These are phyloP conservation scores for Laterallus jamaicensis DNA, from an alignment of 2,113 vertebrate genomes.

Conservation along the genomic window DNA sequence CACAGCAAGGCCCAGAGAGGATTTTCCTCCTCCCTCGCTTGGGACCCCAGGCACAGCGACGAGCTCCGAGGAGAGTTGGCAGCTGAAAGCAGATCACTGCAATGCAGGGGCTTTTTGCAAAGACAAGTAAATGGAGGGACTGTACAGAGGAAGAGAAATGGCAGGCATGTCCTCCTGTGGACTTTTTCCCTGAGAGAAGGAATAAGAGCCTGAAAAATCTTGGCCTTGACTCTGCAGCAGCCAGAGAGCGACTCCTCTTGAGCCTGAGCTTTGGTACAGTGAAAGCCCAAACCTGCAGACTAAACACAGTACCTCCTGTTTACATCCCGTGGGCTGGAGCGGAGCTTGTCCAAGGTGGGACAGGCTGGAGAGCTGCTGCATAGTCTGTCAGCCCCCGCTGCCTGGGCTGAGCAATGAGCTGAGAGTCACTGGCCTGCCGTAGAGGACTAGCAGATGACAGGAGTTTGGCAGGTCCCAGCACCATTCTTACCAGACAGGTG, in stretches of 20 bases:
- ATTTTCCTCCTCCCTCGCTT: neutral
- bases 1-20: neutral
- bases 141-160: neutral
- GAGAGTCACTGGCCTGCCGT: neutral
- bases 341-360: neutral
- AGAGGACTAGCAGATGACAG: neutral
- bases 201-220: neutral
- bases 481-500: slow-evolving; percentile 35
- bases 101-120: neutral
- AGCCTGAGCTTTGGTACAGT: neutral
- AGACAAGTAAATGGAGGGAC: neutral
- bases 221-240: neutral
- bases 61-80: neutral
- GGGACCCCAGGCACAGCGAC: neutral
- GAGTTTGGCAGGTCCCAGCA: slow-evolving; percentile 22
- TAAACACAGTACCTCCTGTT: slow-evolving; percentile 61
- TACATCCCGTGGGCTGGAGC: slow-evolving; percentile 12
- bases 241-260: neutral
- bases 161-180: neutral
- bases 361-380: neutral
- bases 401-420: neutral
- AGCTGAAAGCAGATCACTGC: neutral
- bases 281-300: slow-evolving; percentile 48
- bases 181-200: neutral
- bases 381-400: neutral